Percentiles rank a stretch among this genome's conserved stretches.
Conservation (phyloP, 2,888 invertebrate genomes). For the Cylindroiulus punctatus region DNA sequence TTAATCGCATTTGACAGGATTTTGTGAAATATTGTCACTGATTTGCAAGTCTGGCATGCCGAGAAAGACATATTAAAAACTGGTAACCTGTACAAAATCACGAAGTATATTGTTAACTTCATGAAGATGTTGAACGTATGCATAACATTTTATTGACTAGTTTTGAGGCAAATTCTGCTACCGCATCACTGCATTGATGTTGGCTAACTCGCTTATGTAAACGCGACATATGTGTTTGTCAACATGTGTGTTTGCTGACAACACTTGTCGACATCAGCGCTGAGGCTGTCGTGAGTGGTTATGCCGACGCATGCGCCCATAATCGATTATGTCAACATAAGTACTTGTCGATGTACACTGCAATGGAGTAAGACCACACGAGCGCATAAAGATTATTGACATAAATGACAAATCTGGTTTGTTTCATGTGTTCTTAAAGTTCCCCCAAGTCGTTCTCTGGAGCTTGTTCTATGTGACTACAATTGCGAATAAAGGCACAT, state of each 20-base stretch:
- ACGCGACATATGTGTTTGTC: not conserved
- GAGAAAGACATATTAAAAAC: no score
- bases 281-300: not conserved
- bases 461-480: no score
- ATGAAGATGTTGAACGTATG: no score
- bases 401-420: not conserved
- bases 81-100: no score
- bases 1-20: no score
- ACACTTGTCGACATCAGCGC: not conserved
- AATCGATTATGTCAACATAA: not conserved
- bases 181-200: no score
- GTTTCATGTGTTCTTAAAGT: not conserved
- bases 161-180: no score
- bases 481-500: no score
- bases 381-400: not conserved
- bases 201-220: not conserved
- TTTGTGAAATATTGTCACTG: no score
- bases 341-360: not conserved
- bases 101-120: no score
- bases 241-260: not conserved
- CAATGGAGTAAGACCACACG: not conserved
- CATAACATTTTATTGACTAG: no score
- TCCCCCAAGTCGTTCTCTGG: not conserved
- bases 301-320: not conserved
- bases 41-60: no score